Conservation (phyloP, 2,113 vertebrate genomes). For the Chlamydotis undulata region DNA sequence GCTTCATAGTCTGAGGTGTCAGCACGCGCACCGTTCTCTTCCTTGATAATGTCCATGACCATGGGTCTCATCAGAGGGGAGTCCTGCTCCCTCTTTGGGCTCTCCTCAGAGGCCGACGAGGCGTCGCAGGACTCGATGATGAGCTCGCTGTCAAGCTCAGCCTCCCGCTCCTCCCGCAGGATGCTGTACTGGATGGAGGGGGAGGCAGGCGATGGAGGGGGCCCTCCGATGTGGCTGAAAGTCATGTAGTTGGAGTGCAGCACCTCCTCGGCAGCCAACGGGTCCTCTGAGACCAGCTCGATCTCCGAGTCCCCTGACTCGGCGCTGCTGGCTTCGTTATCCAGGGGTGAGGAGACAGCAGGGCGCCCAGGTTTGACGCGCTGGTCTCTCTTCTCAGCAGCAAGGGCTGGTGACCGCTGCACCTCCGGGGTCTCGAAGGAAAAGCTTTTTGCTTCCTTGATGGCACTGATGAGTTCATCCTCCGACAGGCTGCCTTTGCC, state of each 20-base stretch:
- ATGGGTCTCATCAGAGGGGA: constrained; percentile 80
- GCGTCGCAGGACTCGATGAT: constrained; percentile 90
- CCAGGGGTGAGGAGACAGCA: constrained; percentile 42
- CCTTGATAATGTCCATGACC: constrained; percentile 76
- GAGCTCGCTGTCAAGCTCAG: constrained; percentile 96
- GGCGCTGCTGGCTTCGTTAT: constrained; percentile 87
- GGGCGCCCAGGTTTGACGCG: constrained; percentile 49
- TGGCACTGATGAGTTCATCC: constrained; percentile 77
- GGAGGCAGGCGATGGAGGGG: constrained; percentile 81
- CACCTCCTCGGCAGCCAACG: constrained; percentile 76
- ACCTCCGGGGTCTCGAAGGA: constrained; percentile 63
- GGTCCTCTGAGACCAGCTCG: constrained; percentile 93
- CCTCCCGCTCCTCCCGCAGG: constrained; percentile 93
- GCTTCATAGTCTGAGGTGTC: constrained; percentile 56
- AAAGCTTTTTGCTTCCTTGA: constrained; percentile 77
- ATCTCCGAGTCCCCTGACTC: constrained; percentile 97
- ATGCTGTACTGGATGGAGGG: constrained; percentile 92
- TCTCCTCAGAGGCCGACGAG: constrained; percentile 92
- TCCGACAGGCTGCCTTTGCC: constrained; percentile 78
- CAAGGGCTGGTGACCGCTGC: not conserved
- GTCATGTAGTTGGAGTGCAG: constrained; percentile 82
- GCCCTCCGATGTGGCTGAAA: constrained; percentile 83
- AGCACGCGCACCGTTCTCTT: constrained; percentile 57
- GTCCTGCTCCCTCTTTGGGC: constrained; percentile 93
- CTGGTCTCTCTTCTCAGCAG: constrained; percentile 6